phyloP scores from a whole-genome alignment of 2,888 invertebrate genomes.

The Mesochorus sp. region DNA sequence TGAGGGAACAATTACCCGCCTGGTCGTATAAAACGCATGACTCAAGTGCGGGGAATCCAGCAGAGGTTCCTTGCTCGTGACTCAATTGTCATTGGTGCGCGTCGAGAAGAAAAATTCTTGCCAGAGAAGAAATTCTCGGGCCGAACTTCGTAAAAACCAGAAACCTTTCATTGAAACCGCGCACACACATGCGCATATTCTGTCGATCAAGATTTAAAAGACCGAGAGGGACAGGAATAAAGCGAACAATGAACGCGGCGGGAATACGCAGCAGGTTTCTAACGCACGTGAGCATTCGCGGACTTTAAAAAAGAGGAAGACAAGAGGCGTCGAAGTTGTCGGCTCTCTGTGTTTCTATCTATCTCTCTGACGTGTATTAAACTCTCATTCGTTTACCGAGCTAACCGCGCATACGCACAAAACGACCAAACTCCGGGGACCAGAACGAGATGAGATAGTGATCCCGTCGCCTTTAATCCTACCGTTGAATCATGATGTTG shows the following conservation, averaged over 20 bases:
- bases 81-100: too few species aligned
- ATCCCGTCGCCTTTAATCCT: constrained; percentile 60
- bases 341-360: neutral
- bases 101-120: too few species aligned
- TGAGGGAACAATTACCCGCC: too few species aligned
- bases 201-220: too few species aligned
- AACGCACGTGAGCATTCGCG: neutral
- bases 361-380: neutral
- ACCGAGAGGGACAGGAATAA: neutral
- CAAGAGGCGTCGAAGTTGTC: constrained; percentile 18
- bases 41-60: too few species aligned
- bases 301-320: neutral
- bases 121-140: too few species aligned
- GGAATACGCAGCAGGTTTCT: too few species aligned
- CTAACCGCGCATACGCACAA: neutral
- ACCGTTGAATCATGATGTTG: constrained; percentile 57
- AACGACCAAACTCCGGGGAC: constrained; percentile 32
- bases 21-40: too few species aligned
- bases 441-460: constrained; percentile 56
- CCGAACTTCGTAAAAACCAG: too few species aligned
- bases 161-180: too few species aligned
- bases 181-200: too few species aligned
- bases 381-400: constrained; percentile 25
- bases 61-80: too few species aligned
- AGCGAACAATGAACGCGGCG: neutral